phyloP scores from a whole-genome alignment of 2,797 vertebrate species.

The Varecia variegata region DNA sequence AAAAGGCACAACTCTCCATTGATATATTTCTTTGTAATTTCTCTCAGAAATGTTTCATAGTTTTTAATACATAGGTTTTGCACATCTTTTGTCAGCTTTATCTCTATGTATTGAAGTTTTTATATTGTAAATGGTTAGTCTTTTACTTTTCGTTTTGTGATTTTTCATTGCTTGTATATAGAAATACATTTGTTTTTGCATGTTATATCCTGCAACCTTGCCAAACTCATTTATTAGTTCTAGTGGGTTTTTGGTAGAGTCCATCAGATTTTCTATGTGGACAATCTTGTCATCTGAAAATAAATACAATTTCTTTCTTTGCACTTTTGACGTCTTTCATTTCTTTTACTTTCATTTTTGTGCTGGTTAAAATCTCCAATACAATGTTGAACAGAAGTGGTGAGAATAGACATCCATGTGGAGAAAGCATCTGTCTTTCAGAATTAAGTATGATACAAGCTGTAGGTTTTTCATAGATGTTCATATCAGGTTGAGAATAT shows the following conservation, averaged over 20 bases:
- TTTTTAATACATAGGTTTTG: constrained; percentile 31
- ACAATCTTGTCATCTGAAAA: background rate
- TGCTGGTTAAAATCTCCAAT: background rate
- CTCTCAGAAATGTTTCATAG: background rate
- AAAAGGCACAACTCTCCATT: background rate
- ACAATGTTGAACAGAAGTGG: background rate
- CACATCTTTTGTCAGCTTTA: background rate
- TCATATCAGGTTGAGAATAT: background rate
- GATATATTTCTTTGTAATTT: background rate
- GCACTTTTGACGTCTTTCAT: background rate
- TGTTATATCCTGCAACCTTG: background rate
- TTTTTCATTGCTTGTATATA: background rate
- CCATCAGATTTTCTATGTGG: background rate
- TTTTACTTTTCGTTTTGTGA: background rate
- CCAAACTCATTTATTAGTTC: background rate
- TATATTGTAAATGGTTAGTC: background rate
- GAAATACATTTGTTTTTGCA: background rate
- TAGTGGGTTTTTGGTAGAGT: background rate
- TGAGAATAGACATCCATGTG: background rate
- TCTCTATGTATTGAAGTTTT: background rate
- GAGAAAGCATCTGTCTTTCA: constrained; percentile 20
- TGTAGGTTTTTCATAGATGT: background rate
- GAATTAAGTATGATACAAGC: background rate
- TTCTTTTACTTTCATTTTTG: background rate
- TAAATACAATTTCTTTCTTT: background rate